Evolutionary conservation across 2,113 vertebrate species (phyloP), one percentile per base, ranked within the genome.

Genomic region (Orientallactaga bullata): DNA sequence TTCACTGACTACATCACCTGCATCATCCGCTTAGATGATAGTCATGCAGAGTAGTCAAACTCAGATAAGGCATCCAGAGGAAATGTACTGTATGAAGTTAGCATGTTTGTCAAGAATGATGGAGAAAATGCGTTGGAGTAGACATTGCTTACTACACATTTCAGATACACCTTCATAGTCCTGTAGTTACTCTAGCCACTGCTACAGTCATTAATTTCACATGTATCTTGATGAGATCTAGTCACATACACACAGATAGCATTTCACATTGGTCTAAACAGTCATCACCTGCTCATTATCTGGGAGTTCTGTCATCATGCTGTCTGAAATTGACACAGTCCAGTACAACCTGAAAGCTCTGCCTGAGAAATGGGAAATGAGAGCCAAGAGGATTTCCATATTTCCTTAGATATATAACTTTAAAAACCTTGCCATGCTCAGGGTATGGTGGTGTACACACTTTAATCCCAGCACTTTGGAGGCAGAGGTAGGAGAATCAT

Each of bases 21-120:
- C 51, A 55, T 26, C 42, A 17, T 32, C 9, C 12, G 35, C n/a
- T 9, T 72, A n/a, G 77, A 80, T 79, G 28, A 26, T 32, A 37
- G 71, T 39, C 51, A 60, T 68, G 13, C 69, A 5, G 23, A 68
- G 28, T 0, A 73, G 26, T 68, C 74, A 69, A 58, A 71, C 6
- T 65, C 39, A 16, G 13, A 30, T 35, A 78, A 23, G 10, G 30
- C 24, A 8, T 47, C 74, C 55, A 24, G 21, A 20, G 28, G 8
- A 69, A 23, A 55, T 7, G 78, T 37, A 23, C 9, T 42, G 83
- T n/a, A 85, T 35, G 37, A 87, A 85, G 80, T 91, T 80, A 80
- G 39, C 13, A 39, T 26, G 4, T 17, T 55, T 39, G 63, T n/a
- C 35, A 60, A 69, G 30, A 23, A 61, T 65, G 5, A 65, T 23